phyloP scores from a whole-genome alignment of 2,113 vertebrate genomes.

The Xenotilapia leptura region DNA sequence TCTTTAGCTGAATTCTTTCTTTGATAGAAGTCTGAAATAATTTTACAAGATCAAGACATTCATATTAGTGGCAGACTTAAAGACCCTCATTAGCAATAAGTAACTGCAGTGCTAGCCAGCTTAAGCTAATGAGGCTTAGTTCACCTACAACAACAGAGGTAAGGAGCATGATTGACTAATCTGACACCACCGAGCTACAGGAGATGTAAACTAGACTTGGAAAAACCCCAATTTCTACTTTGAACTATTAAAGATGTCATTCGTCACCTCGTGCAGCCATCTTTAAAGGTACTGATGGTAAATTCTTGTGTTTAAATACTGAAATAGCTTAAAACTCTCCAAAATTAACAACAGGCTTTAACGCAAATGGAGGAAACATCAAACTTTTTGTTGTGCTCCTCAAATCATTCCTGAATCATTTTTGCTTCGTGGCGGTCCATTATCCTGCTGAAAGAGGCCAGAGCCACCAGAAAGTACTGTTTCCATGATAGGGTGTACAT shows the following conservation, averaged over 20 bases:
- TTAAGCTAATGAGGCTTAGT: neutral
- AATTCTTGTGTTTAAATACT: neutral
- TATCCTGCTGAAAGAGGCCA: neutral
- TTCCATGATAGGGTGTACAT: neutral
- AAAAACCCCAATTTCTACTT: neutral
- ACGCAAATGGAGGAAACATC: neutral
- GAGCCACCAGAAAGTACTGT: neutral
- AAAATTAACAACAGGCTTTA: neutral
- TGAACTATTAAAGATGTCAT: neutral
- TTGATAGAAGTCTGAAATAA: neutral
- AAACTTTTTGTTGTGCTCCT: neutral
- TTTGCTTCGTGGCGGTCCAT: neutral
- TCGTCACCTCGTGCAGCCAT: neutral
- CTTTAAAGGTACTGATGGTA: neutral
- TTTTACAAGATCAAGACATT: neutral
- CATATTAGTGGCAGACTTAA: neutral
- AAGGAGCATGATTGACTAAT: neutral
- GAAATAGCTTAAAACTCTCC: neutral
- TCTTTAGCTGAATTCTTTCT: neutral
- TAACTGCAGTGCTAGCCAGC: neutral
- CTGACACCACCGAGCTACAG: neutral
- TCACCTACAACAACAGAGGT: neutral
- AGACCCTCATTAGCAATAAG: neutral
- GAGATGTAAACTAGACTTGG: neutral
- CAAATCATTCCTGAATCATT: neutral